These are phyloP conservation scores for Sorex maritimensis DNA, from an alignment of 2,797 vertebrate genomes.

Conservation along the genomic window DNA sequence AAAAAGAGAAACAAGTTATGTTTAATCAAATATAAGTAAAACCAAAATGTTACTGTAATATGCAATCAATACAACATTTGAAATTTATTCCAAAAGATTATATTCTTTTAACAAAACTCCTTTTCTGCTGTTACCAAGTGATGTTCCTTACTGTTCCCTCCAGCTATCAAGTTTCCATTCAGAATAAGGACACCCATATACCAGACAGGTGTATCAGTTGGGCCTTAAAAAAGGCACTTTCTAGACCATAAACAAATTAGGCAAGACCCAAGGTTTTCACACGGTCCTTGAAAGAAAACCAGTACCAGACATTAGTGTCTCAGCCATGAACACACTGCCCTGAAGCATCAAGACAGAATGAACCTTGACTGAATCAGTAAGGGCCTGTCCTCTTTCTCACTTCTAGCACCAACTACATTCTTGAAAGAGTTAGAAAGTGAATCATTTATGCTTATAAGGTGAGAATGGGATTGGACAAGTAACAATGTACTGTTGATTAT, in stretches of 20 bases:
- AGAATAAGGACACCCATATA: neutral
- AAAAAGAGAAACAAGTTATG: no score
- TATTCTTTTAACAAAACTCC: neutral
- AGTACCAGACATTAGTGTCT: no score
- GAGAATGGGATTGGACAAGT: neutral
- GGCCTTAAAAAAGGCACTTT: neutral
- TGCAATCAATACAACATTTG: neutral
- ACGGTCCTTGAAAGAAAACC: no score
- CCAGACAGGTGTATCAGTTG: neutral
- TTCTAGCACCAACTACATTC: neutral
- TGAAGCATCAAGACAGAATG: neutral
- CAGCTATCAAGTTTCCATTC: no score
- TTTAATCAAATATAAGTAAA: neutral
- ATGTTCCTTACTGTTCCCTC: neutral
- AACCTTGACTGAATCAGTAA: neutral
- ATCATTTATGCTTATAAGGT: neutral
- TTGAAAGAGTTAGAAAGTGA: neutral
- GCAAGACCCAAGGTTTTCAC: neutral
- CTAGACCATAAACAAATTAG: neutral
- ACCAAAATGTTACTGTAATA: no score
- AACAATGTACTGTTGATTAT: neutral
- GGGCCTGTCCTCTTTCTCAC: neutral
- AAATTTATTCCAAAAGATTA: constrained; percentile 2
- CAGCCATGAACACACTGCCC: neutral
- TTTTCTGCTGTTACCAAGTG: neutral